Percentiles rank a stretch among this genome's conserved stretches.
phyloP scores from a whole-genome alignment of 2,113 vertebrate genomes.

The Pedetes capensis region DNA sequence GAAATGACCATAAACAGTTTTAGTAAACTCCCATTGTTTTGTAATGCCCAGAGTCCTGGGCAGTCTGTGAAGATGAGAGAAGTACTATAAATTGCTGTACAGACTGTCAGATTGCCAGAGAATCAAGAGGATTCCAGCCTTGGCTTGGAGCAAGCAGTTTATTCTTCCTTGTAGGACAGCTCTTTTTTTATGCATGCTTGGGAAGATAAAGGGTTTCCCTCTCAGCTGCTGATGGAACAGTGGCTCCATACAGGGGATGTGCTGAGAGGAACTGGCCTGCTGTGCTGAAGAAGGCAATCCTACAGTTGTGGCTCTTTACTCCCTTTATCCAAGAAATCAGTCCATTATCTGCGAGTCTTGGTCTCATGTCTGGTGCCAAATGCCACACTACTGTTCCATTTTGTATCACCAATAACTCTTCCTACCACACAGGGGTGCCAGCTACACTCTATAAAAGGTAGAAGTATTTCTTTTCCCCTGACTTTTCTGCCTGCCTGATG shows the following conservation, averaged over 20 bases:
- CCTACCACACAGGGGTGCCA: background rate
- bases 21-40: background rate
- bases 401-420: background rate
- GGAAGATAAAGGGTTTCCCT: constrained; percentile 46
- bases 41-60: background rate
- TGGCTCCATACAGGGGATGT: background rate
- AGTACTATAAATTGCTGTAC: background rate
- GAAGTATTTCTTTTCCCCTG: background rate
- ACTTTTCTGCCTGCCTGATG: background rate
- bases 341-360: background rate
- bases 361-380: background rate
- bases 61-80: background rate
- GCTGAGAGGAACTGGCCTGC: background rate
- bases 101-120: background rate
- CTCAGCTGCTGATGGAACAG: constrained; percentile 16
- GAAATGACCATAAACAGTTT: background rate
- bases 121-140: background rate
- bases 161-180: background rate
- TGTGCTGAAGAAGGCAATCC: background rate
- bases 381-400: background rate
- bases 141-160: background rate
- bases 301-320: background rate
- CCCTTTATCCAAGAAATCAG: background rate
- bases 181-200: constrained; percentile 21
- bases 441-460: background rate